Conservation (phyloP, 2,888 invertebrate genomes). For the Acronicta psi region DNA sequence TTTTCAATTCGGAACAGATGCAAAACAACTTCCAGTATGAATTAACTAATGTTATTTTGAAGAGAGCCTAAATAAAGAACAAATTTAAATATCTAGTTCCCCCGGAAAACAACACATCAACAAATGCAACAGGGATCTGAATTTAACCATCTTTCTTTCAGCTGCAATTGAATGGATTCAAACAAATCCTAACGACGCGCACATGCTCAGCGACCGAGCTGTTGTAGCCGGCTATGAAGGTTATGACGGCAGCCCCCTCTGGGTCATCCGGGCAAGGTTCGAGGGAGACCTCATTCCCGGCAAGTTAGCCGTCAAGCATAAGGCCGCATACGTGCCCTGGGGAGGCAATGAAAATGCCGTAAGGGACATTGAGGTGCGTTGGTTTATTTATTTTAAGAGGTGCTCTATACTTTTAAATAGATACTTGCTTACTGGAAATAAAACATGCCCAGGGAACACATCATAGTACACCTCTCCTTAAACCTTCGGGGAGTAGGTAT, state of each 20-base stretch:
- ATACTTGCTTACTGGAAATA: too few relatives aligned
- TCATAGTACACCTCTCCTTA: too few relatives aligned
- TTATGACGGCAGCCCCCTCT: constrained; percentile 81
- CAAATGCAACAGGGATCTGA: background rate
- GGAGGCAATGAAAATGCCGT: constrained; percentile 77
- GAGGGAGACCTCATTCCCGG: constrained; percentile 83
- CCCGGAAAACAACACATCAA: background rate
- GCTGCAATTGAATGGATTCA: constrained; percentile 79
- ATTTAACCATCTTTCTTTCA: constrained; percentile 50
- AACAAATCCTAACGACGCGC: constrained; percentile 66
- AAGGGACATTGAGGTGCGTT: constrained; percentile 74
- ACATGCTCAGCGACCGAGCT: constrained; percentile 69
- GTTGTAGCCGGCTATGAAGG: constrained; percentile 83
- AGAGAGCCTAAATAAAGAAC: too few relatives aligned
- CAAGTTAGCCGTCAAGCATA: constrained; percentile 80
- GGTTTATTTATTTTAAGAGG: background rate
- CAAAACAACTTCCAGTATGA: too few relatives aligned
- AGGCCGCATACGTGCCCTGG: constrained; percentile 80
- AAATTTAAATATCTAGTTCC: too few relatives aligned
- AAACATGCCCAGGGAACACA: too few relatives aligned
- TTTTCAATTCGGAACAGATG: too few relatives aligned
- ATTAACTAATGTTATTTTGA: too few relatives aligned
- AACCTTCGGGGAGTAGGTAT: too few relatives aligned
- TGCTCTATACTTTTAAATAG: background rate
- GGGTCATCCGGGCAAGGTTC: constrained; percentile 78